Percentiles rank a stretch among this genome's conserved stretches.
phyloP scores from a whole-genome alignment of 1,140 invertebrate genomes.

The Leptinotarsa undecemlineata region DNA sequence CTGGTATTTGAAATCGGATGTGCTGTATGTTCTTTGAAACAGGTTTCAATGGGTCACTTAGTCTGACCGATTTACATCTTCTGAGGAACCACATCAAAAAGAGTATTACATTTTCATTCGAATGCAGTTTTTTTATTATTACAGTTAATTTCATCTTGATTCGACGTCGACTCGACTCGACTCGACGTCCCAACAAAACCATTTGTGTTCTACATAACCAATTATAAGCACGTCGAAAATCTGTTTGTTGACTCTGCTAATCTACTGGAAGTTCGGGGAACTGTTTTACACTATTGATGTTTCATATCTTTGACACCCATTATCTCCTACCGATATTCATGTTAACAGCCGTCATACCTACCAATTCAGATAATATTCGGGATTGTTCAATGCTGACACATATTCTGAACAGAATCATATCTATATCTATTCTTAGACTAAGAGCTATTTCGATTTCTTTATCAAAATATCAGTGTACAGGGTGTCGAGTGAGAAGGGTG shows the following conservation, averaged over 20 bases:
- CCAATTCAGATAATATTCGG: neutral
- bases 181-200: no score
- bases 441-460: neutral
- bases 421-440: neutral
- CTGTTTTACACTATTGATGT: neutral
- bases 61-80: no score
- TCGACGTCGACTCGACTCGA: no score
- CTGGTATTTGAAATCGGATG: no score
- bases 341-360: neutral
- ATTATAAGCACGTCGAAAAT: neutral
- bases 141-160: no score
- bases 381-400: neutral
- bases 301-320: neutral
- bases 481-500: neutral
- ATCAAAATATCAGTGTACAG: neutral
- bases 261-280: neutral
- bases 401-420: neutral
- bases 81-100: no score
- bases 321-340: neutral
- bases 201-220: no score
- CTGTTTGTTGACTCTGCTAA: neutral
- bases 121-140: no score
- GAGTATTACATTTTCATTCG: no score
- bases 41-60: no score
- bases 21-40: no score